These are phyloP conservation scores for Columba guinea DNA, from an alignment of 2,797 vertebrate species.

Conservation along the genomic window DNA sequence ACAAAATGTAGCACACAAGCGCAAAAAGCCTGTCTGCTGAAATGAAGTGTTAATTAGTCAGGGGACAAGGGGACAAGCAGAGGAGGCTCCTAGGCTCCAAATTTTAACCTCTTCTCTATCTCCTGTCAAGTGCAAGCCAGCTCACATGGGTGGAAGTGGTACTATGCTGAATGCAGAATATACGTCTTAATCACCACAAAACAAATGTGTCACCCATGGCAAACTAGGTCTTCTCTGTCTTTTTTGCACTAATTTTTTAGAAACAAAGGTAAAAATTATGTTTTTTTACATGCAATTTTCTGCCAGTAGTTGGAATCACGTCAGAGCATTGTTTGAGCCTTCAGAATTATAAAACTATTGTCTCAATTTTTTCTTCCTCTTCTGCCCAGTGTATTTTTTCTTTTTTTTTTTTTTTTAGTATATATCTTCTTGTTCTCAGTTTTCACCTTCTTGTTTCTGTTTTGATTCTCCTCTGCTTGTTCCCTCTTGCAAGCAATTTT, in stretches of 20 bases:
- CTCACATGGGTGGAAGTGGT: neutral
- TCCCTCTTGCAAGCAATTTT: conserved; percentile 31
- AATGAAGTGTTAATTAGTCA: neutral
- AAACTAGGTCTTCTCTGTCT: neutral
- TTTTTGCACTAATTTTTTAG: neutral
- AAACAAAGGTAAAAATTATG: neutral
- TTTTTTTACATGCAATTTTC: rapidly evolving
- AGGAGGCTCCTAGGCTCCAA: neutral
- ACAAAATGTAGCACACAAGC: neutral
- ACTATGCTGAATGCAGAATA: neutral
- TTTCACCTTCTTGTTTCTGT: neutral
- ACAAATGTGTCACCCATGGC: neutral
- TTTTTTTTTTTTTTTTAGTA: neutral
- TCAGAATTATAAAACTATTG: neutral
- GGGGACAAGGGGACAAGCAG: neutral
- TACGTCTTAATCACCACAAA: neutral
- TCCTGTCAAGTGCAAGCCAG: neutral
- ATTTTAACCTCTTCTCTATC: neutral
- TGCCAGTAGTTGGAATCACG: neutral
- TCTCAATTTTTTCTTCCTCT: neutral
- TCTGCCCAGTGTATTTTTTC: neutral
- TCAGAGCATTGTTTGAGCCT: neutral
- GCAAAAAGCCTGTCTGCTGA: neutral
- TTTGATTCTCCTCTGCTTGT: neutral
- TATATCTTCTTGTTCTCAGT: neutral